Conservation (phyloP, 2,888 invertebrate species). For the Spodoptera picta region DNA sequence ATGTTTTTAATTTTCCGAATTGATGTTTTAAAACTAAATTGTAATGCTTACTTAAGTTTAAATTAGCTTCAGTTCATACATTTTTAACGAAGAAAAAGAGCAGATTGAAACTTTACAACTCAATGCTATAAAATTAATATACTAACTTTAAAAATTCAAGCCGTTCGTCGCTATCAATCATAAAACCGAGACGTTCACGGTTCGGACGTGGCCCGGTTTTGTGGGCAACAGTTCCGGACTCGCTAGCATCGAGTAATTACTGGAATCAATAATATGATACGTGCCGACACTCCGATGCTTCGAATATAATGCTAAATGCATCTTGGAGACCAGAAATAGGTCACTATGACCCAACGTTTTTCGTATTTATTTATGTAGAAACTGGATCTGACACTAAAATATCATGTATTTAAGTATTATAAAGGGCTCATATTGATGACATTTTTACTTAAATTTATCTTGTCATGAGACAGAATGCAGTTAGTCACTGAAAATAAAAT, state of each 20-base stretch:
- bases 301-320: slow-evolving; percentile 23
- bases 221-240: not conserved
- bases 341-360: slow-evolving; percentile 4
- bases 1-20: not conserved
- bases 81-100: no score
- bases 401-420: not conserved
- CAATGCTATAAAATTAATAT: not conserved
- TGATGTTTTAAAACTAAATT: no score
- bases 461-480: no score
- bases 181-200: slow-evolving; percentile 19
- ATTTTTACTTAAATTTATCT: no score
- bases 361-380: not conserved
- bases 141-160: slow-evolving; percentile 1
- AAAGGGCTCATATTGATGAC: no score
- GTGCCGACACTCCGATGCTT: slow-evolving; percentile 34
- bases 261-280: slow-evolving; percentile 47
- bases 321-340: slow-evolving; percentile 21
- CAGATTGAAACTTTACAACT: not conserved
- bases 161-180: slow-evolving; percentile 32
- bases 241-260: slow-evolving; percentile 29
- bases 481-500: no score
- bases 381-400: not conserved
- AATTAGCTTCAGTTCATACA: no score
- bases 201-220: slow-evolving; percentile 20
- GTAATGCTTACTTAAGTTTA: no score